Percentiles rank a stretch among this genome's conserved stretches.
Evolutionary conservation across 2,888 invertebrate species (phyloP).

Genomic region (Ormyrus labotus): DNA sequence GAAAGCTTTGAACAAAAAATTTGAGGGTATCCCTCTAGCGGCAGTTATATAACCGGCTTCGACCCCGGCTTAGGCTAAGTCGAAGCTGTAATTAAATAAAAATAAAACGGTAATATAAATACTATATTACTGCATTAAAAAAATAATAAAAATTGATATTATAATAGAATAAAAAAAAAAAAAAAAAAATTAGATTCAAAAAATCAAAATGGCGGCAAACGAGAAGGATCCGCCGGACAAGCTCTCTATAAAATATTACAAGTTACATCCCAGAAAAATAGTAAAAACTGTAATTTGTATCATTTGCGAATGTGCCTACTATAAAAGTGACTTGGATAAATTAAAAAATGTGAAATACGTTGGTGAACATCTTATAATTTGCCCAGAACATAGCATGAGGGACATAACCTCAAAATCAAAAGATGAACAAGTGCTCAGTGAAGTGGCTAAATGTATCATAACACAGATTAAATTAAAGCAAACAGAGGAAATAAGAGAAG

Average conservation of each 20-base stretch:
- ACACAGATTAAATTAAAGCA: background rate
- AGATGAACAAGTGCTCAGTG: background rate
- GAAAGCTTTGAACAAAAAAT: too few species aligned
- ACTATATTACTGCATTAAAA: too few species aligned
- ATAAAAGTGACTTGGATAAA: slow-evolving; percentile 1
- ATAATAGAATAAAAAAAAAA: too few species aligned
- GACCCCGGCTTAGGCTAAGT: too few species aligned
- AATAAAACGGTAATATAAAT: too few species aligned
- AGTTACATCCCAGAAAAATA: background rate
- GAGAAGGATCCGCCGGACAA: background rate
- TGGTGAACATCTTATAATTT: background rate
- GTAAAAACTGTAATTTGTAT: slow-evolving; percentile 2
- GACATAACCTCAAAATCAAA: background rate
- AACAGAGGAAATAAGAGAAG: too few species aligned
- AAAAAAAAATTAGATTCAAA: too few species aligned
- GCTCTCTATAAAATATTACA: background rate
- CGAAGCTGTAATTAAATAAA: too few species aligned
- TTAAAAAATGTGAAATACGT: background rate
- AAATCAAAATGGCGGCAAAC: background rate
- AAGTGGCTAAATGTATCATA: background rate
- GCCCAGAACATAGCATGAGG: background rate
- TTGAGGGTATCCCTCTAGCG: too few species aligned
- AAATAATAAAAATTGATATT: too few species aligned
- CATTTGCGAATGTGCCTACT: background rate
- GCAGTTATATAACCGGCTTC: too few species aligned